phyloP scores from a whole-genome alignment of 2,113 vertebrate genomes.

The Turdus rufiventris region DNA sequence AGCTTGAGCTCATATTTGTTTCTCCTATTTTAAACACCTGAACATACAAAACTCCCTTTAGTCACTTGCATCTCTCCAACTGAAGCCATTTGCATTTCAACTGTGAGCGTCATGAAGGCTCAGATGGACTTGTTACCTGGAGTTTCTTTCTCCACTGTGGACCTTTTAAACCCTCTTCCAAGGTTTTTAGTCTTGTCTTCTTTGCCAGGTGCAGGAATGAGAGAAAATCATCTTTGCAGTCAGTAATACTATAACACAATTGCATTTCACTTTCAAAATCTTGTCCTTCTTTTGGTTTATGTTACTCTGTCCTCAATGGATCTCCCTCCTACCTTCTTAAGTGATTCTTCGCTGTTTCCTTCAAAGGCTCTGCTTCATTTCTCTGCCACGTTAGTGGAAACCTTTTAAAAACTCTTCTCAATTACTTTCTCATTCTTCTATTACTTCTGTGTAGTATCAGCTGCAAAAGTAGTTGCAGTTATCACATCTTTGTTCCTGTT shows the following conservation, averaged over 20 bases:
- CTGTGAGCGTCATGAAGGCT: background rate
- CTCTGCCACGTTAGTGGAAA: background rate
- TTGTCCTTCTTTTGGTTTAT: background rate
- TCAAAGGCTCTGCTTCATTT: background rate
- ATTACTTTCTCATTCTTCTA: background rate
- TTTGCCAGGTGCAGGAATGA: background rate
- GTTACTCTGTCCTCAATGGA: background rate
- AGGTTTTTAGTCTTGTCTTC: background rate
- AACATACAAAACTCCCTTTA: background rate
- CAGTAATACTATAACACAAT: background rate
- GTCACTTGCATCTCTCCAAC: background rate
- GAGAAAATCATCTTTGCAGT: background rate
- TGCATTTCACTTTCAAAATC: background rate
- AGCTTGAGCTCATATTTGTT: background rate
- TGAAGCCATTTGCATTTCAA: background rate
- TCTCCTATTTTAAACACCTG: background rate
- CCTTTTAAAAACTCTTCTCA: background rate
- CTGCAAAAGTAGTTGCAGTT: background rate
- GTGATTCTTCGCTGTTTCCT: background rate
- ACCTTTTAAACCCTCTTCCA: background rate
- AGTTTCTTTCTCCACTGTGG: background rate
- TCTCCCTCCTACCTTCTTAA: background rate
- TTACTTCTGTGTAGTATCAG: background rate
- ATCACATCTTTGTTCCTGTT: background rate
- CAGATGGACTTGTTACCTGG: background rate